These are phyloP conservation scores for Dipodomys ordii DNA, from an alignment of 2,113 vertebrate genomes.

Conservation along the genomic window DNA sequence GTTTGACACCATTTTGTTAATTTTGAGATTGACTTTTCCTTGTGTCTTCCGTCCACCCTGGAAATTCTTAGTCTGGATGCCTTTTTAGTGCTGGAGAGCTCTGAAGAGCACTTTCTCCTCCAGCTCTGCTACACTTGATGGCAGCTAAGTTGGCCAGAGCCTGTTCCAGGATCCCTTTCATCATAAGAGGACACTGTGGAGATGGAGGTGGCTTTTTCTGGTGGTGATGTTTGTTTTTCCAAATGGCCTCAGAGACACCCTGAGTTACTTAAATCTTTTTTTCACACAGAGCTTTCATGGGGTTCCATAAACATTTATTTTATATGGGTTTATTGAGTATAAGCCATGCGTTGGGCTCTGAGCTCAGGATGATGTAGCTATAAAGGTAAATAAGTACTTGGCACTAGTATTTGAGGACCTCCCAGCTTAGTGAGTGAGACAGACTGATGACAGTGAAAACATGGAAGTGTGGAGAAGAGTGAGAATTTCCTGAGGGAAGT, in stretches of 20 bases:
- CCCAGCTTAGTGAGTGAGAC: neutral
- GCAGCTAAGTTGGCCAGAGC: neutral
- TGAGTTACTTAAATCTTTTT: neutral
- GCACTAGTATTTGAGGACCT: neutral
- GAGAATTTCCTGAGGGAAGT: neutral
- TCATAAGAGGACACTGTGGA: neutral
- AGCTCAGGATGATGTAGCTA: neutral
- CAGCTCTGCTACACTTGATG: neutral
- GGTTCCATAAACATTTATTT: slow-evolving; percentile 36
- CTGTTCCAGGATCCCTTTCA: neutral
- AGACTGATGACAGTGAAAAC: neutral
- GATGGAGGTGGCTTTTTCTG: neutral
- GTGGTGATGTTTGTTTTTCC: slow-evolving; percentile 36
- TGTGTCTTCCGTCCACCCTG: neutral
- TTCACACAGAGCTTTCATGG: neutral
- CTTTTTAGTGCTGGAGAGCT: neutral
- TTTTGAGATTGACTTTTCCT: neutral
- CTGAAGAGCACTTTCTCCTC: neutral
- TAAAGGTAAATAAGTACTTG: neutral
- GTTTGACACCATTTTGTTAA: neutral
- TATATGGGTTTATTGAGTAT: neutral
- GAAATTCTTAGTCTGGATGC: neutral
- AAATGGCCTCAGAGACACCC: neutral
- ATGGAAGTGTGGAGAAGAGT: neutral
- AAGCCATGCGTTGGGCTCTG: neutral